Base-by-base conservation (phyloP, 2,797 vertebrate genomes). In the Myotis vivesi region DNA sequence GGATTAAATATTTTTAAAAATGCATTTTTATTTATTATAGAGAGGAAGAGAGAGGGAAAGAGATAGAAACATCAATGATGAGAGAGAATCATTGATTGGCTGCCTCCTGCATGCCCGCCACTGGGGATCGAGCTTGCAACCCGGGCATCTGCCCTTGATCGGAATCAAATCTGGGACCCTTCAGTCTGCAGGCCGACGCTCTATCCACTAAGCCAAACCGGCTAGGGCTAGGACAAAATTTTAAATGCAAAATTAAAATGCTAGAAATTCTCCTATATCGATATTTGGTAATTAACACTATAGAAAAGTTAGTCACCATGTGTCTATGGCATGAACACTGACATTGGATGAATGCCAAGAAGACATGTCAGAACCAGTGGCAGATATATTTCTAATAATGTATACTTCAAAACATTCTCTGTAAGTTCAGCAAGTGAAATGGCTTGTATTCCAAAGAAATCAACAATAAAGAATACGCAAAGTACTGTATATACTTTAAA, bases 171-270 rank as follows among this genome's bases (percentile, higher is more conserved):
- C 59, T 62, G 59, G 59, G 28, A 30, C 59, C 7, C 28, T 62
- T 62, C 59, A 62, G 59, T 62, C 59, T 30, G 59, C 59, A 62
- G 59, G 59, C 59, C 5, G 13, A 62, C 5, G 12, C 59, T 62
- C 25, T 30, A 62, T 30, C 25, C 5, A 62, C 57, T 62, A 25
- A 62, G 59, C 59, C 5, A 62, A 62, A 62, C 25, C 15, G 28
- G 3, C 59, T 62, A 62, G 59, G 28, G 28, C 59, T 62, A 86
- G 36, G 7, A n/a, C 69, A 89, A 87, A 85, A 69, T 72, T 87
- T 79, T 92, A 19, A 85, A 89, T n/a, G 33, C 23, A 93, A 92
- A 93, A 92, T 87, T 22, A 79, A 97, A 83, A 80, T 59, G 30
- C 38, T 62, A 89, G 2, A 95, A 88, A 75, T 75, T 89, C 13